These are phyloP conservation scores for Lateolabrax maculatus DNA, from an alignment of 2,797 vertebrate genomes.

Conservation along the genomic window DNA sequence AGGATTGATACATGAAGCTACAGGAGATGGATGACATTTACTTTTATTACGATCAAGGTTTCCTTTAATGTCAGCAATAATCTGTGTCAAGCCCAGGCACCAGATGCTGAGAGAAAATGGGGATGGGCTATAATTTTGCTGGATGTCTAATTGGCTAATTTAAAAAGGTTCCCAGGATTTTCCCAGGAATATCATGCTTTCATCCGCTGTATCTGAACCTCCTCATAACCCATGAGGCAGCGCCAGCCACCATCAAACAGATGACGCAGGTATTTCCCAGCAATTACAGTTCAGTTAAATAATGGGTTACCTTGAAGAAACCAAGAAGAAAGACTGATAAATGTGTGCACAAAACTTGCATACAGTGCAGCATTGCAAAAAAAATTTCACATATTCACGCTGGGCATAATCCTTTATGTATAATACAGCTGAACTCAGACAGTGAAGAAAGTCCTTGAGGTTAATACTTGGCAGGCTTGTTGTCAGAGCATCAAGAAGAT, in stretches of 20 bases:
- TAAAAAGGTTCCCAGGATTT: constrained; percentile 60
- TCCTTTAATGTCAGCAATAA: constrained; percentile 65
- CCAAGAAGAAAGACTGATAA: constrained; percentile 46
- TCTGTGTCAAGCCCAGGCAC: constrained; percentile 62
- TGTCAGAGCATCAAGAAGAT: constrained; percentile 38
- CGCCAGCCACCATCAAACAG: constrained; percentile 59
- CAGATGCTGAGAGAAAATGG: constrained; percentile 43
- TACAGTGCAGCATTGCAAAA: constrained; percentile 3
- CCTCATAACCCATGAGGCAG: constrained; percentile 55
- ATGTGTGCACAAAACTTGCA: constrained; percentile 41
- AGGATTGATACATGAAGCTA: constrained; percentile 44
- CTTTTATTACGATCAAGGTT: constrained; percentile 54
- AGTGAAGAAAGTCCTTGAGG: constrained; percentile 18
- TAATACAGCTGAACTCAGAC: constrained; percentile 27
- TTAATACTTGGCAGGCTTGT: constrained; percentile 44
- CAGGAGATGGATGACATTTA: constrained; percentile 58
- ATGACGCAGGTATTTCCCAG: constrained; percentile 62
- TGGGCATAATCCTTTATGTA: constrained; percentile 25
- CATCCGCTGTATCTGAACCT: constrained; percentile 55
- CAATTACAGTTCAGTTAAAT: constrained; percentile 70
- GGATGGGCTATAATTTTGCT: constrained; percentile 46
- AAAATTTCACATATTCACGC: constrained; percentile 11
- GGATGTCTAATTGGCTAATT: constrained; percentile 63
- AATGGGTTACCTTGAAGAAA: constrained; percentile 51
- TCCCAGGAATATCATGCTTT: constrained; percentile 68